Base-by-base conservation (phyloP, 1,140 invertebrate species). In the Berghia stephanieae region DNA sequence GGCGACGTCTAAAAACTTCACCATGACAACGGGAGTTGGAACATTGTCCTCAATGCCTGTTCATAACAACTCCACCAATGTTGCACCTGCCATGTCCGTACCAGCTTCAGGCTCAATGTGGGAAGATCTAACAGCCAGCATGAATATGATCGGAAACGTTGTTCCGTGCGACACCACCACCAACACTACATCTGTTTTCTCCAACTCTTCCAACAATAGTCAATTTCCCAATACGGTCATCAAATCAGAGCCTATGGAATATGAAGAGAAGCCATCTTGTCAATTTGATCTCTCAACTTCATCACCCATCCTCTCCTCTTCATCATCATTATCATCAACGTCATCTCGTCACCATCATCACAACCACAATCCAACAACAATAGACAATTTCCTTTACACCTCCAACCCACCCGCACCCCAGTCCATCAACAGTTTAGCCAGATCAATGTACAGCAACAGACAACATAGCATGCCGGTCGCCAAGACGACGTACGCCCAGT, bases 111-210 rank as follows among this genome's bases (percentile, higher is more conserved):
- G 83, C 77, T 83, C 85, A 0, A 44, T 88, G 57, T 88, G 87
- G 87, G 87, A 88, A 36, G 85, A 86, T 57, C 77, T 88, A n/a
- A 81, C 83, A 60, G 82, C 79, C 34, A 83, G 84, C 82, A 86
- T 87, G 43, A 82, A 86, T 78, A 83, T 87, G 76, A 75, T 85
- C 31, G 79, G 82, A 44, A 77, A 81, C 72, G 36, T 70, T 34
- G 63, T 74, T 24, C 52, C 67, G n/a, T 49, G 67, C 27, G 60
- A 78, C 43, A 55, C 79, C 8, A 77, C 77, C 43, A 42, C 70
- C 38, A 31, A 24, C 40, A 55, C 66, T n/a, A 43, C 44, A 40
- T 57, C 75, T 6, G 40, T 46, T 34, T 24, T 43, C 24, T 67
- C 69, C 42, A 0, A 31, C 18, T 40, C 70, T 1, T 36, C 44